phyloP scores from a whole-genome alignment of 2,888 invertebrate genomes.

The Ecdyonurus torrentis region DNA sequence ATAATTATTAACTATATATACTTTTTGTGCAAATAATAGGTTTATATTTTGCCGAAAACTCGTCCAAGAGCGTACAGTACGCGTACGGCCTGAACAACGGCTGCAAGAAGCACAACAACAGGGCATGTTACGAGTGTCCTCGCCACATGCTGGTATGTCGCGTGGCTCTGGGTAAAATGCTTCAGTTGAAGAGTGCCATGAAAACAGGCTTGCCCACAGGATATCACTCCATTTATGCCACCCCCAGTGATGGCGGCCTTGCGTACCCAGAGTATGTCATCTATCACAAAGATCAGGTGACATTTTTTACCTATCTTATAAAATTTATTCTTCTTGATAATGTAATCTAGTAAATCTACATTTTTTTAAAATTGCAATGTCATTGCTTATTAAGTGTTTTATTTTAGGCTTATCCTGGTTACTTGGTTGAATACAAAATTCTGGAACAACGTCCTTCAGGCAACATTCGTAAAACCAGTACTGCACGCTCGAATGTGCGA shows the following conservation, averaged over 20 bases:
- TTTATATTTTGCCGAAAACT: background rate
- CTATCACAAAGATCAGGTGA: background rate
- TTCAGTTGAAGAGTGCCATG: background rate
- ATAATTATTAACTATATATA: no score
- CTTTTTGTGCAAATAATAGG: no score
- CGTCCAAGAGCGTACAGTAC: background rate
- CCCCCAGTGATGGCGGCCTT: background rate
- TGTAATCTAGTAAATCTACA: no score
- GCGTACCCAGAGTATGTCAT: background rate
- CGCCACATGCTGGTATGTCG: background rate
- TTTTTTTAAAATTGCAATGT: no score
- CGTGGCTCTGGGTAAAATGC: background rate
- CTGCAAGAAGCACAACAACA: background rate
- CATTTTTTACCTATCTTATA: no score
- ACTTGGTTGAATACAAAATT: no score
- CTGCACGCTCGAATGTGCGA: no score
- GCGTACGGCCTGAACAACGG: background rate
- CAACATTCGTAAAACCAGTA: no score
- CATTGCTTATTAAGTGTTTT: no score
- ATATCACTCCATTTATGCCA: background rate
- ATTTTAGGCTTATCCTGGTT: no score
- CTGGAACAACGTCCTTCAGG: no score
- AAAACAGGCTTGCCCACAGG: background rate
- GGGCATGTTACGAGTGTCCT: background rate
- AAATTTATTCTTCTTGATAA: no score